Base-by-base conservation (phyloP, 53 echinoderm and acorn worm genomes). In the Zoroaster sp. region DNA sequence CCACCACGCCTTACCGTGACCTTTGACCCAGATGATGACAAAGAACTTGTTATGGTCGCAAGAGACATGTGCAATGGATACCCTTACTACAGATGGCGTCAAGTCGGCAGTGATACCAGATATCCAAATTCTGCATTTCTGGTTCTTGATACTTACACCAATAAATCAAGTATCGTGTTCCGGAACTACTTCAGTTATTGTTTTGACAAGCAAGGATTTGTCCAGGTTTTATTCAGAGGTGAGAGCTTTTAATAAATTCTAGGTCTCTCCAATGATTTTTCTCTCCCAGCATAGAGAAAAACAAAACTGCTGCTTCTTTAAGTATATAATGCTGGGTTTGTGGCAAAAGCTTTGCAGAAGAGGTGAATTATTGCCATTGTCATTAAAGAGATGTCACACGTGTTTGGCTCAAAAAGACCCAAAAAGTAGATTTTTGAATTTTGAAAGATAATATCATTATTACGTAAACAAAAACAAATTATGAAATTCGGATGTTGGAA, bases 211-310 rank as follows among this genome's bases (percentile, higher is more conserved):
- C 7, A 18, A 35, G 85, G 70, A 41, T 36, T 15, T 4, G 71
- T 71, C 3, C 85, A 85, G 51, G 49, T 85, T 15, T 85, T 85
- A 37, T 31, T 85, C 3, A 69, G 85, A 85, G 85, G 85, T 85
- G 47, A 12, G 85, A 15, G 32, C 49, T 47, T 47, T 47, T n/a
- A n/a, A n/a, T n/a, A n/a, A n/a, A n/a, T n/a, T n/a, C n/a, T n/a
- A n/a, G 49, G 14, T 47, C 14, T 47, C 14, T 47, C 8, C 14
- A 47, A 47, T 47, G 14, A 8, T 47, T 47, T n/a, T n/a, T n/a
- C n/a, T n/a, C n/a, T n/a, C n/a, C n/a, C n/a, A n/a, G n/a, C n/a
- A n/a, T n/a, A n/a, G n/a, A n/a, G n/a, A n/a, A n/a, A n/a, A n/a
- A n/a, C n/a, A n/a, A n/a, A n/a, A n/a, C n/a, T n/a, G n/a, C n/a